Evolutionary conservation across 2,113 vertebrate genomes (phyloP).

Genomic region (Athene cunicularia): DNA sequence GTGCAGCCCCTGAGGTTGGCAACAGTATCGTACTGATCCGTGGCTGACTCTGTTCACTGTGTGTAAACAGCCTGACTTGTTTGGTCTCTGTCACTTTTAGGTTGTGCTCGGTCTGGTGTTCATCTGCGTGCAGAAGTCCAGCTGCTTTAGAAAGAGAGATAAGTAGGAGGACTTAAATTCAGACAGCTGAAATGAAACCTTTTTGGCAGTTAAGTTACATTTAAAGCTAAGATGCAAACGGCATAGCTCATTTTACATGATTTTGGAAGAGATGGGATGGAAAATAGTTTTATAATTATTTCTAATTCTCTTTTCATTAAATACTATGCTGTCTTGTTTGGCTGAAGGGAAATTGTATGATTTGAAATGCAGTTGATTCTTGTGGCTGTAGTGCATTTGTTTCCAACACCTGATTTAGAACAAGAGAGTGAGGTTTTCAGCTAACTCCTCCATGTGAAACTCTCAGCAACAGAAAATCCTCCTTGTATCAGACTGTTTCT

Average conservation of each 20-base stretch:
- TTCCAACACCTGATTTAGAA: neutral
- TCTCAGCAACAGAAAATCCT: neutral
- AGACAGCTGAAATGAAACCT: neutral
- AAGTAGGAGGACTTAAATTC: neutral
- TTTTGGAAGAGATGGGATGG: neutral
- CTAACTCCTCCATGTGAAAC: neutral
- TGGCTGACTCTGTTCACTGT: neutral
- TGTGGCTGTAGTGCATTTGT: neutral
- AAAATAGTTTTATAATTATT: neutral
- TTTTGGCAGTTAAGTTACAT: neutral
- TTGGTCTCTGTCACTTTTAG: neutral
- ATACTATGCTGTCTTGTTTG: neutral
- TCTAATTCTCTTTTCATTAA: neutral
- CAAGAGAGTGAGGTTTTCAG: neutral
- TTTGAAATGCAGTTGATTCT: neutral
- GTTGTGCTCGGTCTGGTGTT: neutral
- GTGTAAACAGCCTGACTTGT: neutral
- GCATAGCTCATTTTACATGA: neutral
- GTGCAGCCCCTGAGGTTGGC: neutral
- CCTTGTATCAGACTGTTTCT: neutral
- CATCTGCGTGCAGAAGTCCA: neutral
- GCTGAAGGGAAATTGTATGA: neutral
- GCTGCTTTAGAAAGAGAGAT: neutral
- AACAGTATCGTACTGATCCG: accelerated
- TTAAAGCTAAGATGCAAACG: neutral